Evolutionary conservation across 2,888 invertebrate species (phyloP), one percentile per base, ranked within the genome.

Genomic region (Drosophila paranaensis): DNA sequence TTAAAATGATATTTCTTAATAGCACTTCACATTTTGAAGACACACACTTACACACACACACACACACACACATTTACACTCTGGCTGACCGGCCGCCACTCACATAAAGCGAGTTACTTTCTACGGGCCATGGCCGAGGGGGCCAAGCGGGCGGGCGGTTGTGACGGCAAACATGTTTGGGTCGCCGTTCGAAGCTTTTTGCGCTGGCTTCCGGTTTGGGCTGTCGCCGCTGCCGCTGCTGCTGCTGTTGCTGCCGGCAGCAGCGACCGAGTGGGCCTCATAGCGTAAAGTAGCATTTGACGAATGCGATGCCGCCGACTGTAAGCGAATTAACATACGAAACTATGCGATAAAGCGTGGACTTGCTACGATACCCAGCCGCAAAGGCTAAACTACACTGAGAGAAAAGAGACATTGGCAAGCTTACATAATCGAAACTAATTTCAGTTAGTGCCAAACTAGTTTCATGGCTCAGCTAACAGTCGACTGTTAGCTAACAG

Each of bases 311-410:
- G 30, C 45, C 37, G 61, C 20, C 60, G 70, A 63, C 71, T 70
- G 79, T 79, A 76, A 76, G 51, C 71, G 68, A 87, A 83, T 87
- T 82, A 80, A 71, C 83, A 84, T 86, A 79, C 77, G 74, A 77
- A 83, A 71, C 79, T 81, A 81, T 83, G 81, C 87, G 87, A 83
- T 83, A 83, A 83, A 84, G 83, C 77, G 79, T 86, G 87, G 87
- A 83, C 87, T 81, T 70, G 77, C 70, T 54, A 46, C 57, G 74
- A 83, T 77, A 75, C 73, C 73, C 74, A 53, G 65, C 48, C 67
- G 40, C 60, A 64, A 73, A 55, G 62, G 55, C 42, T 61, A 35
- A 43, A 37, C 25, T 77, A 66, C 77, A 77, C 74, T 74, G 6
- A 0, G 48, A 51, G 39, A 77, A 73, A 67, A 25, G 16, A 1